Evolutionary conservation across 2,797 vertebrate genomes (phyloP).

Genomic region (Cygnus olor): DNA sequence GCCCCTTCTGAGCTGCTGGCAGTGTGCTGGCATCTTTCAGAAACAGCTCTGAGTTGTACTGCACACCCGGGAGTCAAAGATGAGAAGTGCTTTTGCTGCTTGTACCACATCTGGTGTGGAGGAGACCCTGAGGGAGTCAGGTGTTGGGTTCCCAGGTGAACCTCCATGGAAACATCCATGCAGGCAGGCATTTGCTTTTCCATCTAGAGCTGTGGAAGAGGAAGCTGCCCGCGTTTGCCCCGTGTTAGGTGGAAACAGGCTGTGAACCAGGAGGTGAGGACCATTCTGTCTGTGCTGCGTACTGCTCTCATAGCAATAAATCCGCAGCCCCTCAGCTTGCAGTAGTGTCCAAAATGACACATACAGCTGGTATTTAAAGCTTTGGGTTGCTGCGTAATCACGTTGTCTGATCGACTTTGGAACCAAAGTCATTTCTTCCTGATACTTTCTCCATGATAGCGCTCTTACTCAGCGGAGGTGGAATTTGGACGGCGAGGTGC

Average conservation of each 20-base stretch:
- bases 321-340: not conserved
- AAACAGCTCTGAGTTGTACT: not conserved
- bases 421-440: conserved; percentile 25
- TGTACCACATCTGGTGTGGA: not conserved
- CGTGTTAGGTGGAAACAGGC: not conserved
- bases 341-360: not conserved
- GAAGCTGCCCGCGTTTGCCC: not conserved
- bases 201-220: not conserved
- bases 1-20: not conserved
- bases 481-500: not conserved
- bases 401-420: not conserved
- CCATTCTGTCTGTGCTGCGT: not conserved
- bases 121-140: not conserved
- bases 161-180: not conserved
- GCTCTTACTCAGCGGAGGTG: not conserved
- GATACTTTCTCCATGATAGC: not conserved
- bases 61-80: not conserved
- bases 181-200: not conserved
- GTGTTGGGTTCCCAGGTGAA: not conserved
- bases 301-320: not conserved
- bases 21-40: not conserved
- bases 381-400: not conserved
- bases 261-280: not conserved
- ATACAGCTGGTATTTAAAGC: not conserved
- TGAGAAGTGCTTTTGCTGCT: not conserved